Evolutionary conservation across 1,140 invertebrate species (phyloP).

Genomic region (Belonocnema kinseyi): DNA sequence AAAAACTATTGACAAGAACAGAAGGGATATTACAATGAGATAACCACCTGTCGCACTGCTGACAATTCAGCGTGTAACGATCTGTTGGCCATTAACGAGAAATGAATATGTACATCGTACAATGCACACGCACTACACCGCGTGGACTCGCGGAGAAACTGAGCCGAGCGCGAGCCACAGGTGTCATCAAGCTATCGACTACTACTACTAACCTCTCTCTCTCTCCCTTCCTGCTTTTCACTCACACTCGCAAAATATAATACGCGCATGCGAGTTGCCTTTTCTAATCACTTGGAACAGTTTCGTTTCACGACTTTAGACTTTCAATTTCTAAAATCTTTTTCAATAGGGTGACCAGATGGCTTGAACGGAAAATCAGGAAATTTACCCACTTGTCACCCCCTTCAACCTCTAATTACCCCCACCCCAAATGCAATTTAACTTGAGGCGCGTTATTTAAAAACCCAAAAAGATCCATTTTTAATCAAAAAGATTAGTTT

Average conservation of each 20-base stretch:
- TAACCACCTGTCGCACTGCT: conserved; percentile 50
- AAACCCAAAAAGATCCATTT: background rate
- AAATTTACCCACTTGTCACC: too few relatives aligned
- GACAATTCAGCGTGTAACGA: conserved; percentile 45
- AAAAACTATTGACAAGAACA: background rate
- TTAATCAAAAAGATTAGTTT: too few relatives aligned
- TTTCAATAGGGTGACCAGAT: background rate
- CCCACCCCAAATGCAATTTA: too few relatives aligned
- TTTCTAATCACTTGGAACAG: conserved; percentile 20
- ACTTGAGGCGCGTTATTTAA: too few relatives aligned
- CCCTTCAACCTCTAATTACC: too few relatives aligned
- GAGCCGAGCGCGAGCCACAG: conserved; percentile 71
- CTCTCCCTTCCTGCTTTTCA: conserved; percentile 6
- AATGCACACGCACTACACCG: conserved; percentile 52
- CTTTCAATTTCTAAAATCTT: background rate
- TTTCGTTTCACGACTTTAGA: background rate
- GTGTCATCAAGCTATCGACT: conserved; percentile 64
- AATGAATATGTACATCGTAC: conserved; percentile 37
- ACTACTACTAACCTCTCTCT: conserved; percentile 37
- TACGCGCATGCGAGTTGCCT: conserved; percentile 33
- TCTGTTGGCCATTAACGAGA: conserved; percentile 47
- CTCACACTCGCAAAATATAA: background rate
- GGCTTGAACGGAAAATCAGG: too few relatives aligned
- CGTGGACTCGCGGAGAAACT: conserved; percentile 69
- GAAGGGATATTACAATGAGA: conserved; percentile 29